Conservation (phyloP, 2,888 invertebrate genomes). For the Cylindroiulus punctatus region DNA sequence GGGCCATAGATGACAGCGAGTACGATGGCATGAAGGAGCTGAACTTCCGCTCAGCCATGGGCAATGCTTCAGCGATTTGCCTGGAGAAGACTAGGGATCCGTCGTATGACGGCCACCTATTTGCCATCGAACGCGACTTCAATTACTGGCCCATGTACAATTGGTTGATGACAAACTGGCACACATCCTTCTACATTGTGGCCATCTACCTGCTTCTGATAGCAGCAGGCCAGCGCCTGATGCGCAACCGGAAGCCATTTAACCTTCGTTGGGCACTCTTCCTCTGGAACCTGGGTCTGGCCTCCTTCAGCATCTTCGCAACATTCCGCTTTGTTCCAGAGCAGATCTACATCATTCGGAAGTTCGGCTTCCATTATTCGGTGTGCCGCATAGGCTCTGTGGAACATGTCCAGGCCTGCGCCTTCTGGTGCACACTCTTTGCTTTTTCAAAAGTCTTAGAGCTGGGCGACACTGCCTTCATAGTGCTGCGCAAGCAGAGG, state of each 20-base stretch:
- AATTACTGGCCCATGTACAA: conserved; percentile 86
- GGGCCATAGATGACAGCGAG: no score
- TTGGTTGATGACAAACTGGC: conserved; percentile 98
- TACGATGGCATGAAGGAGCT: background rate
- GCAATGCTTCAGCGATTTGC: background rate
- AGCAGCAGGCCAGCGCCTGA: conserved; percentile 91
- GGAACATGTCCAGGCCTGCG: conserved; percentile 65
- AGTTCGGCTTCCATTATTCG: conserved; percentile 68
- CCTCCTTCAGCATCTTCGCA: conserved; percentile 85
- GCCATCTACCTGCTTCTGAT: conserved; percentile 93
- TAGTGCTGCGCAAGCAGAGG: conserved; percentile 65
- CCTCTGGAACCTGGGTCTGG: conserved; percentile 91
- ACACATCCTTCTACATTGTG: conserved; percentile 85
- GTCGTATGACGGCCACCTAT: conserved; percentile 76
- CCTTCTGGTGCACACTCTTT: conserved; percentile 70
- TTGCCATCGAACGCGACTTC: conserved; percentile 95
- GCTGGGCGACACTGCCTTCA: conserved; percentile 67
- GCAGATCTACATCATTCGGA: conserved; percentile 64
- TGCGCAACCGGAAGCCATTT: conserved; percentile 91
- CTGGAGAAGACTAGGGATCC: background rate
- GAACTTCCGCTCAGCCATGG: background rate
- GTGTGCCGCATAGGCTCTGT: conserved; percentile 65
- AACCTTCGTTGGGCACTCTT: conserved; percentile 86
- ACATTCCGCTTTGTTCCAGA: conserved; percentile 68
- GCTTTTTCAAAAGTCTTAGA: conserved; percentile 69